Base-by-base conservation (phyloP, 2,797 vertebrate genomes). In the Typhlichthys eigenmanni region DNA sequence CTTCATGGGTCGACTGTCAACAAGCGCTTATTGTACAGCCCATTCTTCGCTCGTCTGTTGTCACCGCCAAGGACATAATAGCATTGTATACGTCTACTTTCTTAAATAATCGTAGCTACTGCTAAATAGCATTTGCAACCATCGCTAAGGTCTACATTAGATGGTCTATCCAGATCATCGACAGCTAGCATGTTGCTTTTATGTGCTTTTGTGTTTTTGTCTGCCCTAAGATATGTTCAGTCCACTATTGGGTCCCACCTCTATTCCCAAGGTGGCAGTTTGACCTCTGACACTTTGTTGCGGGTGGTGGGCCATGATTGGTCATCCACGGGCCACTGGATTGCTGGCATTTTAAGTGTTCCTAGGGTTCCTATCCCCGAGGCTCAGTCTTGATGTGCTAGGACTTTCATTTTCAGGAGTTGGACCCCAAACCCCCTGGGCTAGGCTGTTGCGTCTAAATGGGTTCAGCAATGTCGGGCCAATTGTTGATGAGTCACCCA, bases 341-440 rank as follows among this genome's bases (percentile, higher is more conserved):
- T 74, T 62, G 66, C 69, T 75, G 87, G 83, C 68, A 83, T 85
- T 72, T 88, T 86, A 88, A 88, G 87, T 89, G 80, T 82, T 84
- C 29, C n/a, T n/a, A n/a, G n/a, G 61, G 76, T 85, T 87, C 75
- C 72, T 64, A 71, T 82, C 74, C 85, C 83, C 48, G 24, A 75
- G 84, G 83, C 87, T 67, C 74, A 72, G 70, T 82, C 63, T 13
- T 66, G 76, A 76, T 81, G 82, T 65, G 69, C 74, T 76, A 57
- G 47, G 75, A 82, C 82, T 82, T 86, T 79, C 0, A 19, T 86
- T 86, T 88, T 88, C 79, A 86, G 71, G 74, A 70, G 79, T 84
- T 79, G 85, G 84, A 89, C 87, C 84, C 75, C 61, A 83, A 72
- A 85, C 73, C 72, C 16, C 43, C 1, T 24, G 48, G 45, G 48